Base-by-base conservation (phyloP, 2,888 invertebrate species). In the Apamea epomidion region DNA sequence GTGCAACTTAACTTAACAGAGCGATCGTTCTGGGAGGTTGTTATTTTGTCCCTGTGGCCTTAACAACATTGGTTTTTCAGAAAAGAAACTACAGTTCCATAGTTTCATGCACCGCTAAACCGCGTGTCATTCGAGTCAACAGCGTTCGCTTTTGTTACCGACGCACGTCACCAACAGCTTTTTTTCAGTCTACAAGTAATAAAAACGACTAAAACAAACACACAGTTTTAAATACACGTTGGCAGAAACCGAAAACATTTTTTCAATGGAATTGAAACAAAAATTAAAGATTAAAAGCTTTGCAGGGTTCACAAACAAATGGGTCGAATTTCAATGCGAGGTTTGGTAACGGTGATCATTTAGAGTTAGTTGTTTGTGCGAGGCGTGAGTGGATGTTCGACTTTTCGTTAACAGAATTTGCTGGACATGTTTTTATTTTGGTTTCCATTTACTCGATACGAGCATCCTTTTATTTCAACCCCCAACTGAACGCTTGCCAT, bases 181-280 rank as follows among this genome's bases (percentile, higher is more conserved):
- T 76, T 60, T 78, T 84, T 76, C 45, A 80, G 65, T 58, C 64
- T 48, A 71, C 79, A 76, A 70, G 70, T 74, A 77, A 88, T 76
- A 25, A 70, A 74, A 85, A 73, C 76, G 64, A 58, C 54, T 73
- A 64, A 80, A 74, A 78, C 76, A 85, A 87, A 88, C 60, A 86
- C 72, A 80, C 75, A 45, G 81, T 81, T 88, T 80, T 77, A 87
- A 83, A 87, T 75, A 81, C n/a, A 80, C 69, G 75, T 54, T 73
- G 21, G 70, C 29, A 60, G 74, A 64, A 81, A 86, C 80, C 54
- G 64, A 64, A 71, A 84, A 78, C 71, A 72, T 79, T 81, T 77
- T 82, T 84, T 74, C 80, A 82, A 68, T 70, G 16, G 70, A 71
- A 51, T 54, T 48, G 42, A 87, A 87, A 87, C 71, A 69, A 82